phyloP scores from a whole-genome alignment of 2,113 vertebrate genomes.

The Epinephelus fuscoguttatus region DNA sequence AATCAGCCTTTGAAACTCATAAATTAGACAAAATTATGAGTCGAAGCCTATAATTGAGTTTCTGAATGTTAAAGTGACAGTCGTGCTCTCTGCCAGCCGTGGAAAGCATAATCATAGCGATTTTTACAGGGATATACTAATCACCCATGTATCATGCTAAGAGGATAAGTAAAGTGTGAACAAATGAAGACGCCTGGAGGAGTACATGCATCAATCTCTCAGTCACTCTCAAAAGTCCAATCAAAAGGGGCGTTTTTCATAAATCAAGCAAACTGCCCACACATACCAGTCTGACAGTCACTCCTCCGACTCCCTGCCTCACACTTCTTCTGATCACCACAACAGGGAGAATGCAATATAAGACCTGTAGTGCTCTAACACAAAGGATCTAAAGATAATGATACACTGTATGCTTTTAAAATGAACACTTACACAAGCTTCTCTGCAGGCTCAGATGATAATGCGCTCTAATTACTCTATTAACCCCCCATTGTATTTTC shows the following conservation, averaged over 20 bases:
- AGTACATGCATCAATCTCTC: neutral
- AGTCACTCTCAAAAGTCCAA: neutral
- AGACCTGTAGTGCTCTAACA: neutral
- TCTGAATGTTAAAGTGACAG: constrained; percentile 36
- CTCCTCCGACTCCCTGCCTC: constrained; percentile 10
- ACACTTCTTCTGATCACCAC: constrained; percentile 2
- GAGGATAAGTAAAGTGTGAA: constrained; percentile 10
- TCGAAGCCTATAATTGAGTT: constrained; percentile 51
- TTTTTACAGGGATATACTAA: constrained; percentile 21
- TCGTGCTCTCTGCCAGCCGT: neutral
- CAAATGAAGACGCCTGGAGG: constrained; percentile 1
- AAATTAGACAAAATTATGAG: constrained; percentile 67
- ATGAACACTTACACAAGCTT: neutral
- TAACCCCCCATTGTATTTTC: constrained; percentile 1
- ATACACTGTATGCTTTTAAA: neutral
- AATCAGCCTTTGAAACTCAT: constrained; percentile 53
- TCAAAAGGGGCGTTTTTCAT: constrained; percentile 14
- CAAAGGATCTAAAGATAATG: neutral
- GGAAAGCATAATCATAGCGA: constrained; percentile 17
- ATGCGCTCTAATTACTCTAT: constrained; percentile 25
- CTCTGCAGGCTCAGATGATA: constrained; percentile 3
- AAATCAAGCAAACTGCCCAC: constrained; percentile 27
- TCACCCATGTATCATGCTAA: constrained; percentile 8
- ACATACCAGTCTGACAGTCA: neutral
- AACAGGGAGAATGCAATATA: neutral